Percentiles rank a stretch among this genome's conserved stretches.
These are phyloP conservation scores for Thinocorus orbignyianus DNA, from an alignment of 2,113 vertebrate genomes.

Conservation along the genomic window DNA sequence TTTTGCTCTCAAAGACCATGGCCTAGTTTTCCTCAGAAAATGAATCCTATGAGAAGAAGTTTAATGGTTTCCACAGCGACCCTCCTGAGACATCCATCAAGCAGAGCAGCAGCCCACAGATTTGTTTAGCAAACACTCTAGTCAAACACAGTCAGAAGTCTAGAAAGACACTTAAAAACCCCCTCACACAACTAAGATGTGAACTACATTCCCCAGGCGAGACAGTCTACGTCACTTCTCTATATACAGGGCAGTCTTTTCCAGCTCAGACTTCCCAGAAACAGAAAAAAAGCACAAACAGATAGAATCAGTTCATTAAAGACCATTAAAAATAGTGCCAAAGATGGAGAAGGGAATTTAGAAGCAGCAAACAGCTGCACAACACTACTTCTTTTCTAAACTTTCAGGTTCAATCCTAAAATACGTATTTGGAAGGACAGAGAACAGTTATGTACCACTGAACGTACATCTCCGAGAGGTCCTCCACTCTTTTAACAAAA, in stretches of 20 bases:
- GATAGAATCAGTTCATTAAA: not conserved
- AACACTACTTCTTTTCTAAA: not conserved
- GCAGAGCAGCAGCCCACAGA: constrained; percentile 21
- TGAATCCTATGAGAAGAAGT: constrained; percentile 42
- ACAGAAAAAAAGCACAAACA: not conserved
- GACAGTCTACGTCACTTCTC: not conserved
- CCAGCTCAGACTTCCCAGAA: not conserved
- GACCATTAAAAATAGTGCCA: not conserved
- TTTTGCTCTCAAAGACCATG: constrained; percentile 48
- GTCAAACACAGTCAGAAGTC: not conserved
- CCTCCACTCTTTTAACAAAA: not conserved
- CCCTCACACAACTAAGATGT: not conserved
- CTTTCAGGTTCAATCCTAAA: not conserved
- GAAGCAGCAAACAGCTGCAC: not conserved
- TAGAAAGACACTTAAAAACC: not conserved
- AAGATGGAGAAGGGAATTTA: not conserved
- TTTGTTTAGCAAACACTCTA: constrained; percentile 37
- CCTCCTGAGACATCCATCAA: constrained; percentile 33
- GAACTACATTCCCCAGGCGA: not conserved
- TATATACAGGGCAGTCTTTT: not conserved
- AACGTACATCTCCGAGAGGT: not conserved
- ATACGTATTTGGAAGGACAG: not conserved
- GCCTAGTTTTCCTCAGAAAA: constrained; percentile 70
- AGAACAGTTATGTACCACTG: not conserved
- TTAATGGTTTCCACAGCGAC: constrained; percentile 72